A percentile compares a stretch with the other conserved stretches of the same genome.
These are phyloP conservation scores for Plemyria rubiginata DNA, from an alignment of 2,888 invertebrate genomes.

Conservation along the genomic window DNA sequence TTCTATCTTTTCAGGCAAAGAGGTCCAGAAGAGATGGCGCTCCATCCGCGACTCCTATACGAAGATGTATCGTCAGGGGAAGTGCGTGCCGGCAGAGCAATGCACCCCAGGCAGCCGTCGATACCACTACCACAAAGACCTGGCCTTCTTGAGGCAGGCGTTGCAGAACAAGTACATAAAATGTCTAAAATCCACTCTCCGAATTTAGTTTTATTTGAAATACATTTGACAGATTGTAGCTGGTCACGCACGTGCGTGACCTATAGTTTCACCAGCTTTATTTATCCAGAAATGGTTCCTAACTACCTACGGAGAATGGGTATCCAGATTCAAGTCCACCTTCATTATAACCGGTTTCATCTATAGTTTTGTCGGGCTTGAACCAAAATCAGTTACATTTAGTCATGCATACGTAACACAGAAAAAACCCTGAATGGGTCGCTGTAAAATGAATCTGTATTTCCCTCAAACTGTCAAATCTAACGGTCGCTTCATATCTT, in stretches of 20 bases:
- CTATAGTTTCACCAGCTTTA: too few species aligned
- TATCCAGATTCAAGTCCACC: too few species aligned
- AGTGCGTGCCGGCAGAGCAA: slow-evolving; percentile 70
- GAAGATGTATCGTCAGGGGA: slow-evolving; percentile 77
- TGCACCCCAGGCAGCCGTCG: slow-evolving; percentile 68
- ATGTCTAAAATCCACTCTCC: neutral
- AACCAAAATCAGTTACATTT: too few species aligned
- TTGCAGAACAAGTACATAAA: slow-evolving; percentile 72
- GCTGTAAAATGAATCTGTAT: neutral
- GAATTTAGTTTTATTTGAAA: neutral
- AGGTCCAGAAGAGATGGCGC: slow-evolving; percentile 80
- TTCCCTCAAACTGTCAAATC: neutral
- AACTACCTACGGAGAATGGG: too few species aligned
- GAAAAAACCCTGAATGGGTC: neutral
- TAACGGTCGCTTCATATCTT: neutral
- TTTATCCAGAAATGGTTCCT: too few species aligned
- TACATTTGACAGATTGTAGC: neutral
- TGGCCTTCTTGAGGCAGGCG: slow-evolving; percentile 71
- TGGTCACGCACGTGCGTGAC: too few species aligned
- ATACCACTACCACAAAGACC: slow-evolving; percentile 73
- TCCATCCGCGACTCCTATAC: slow-evolving; percentile 80
- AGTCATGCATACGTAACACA: neutral
- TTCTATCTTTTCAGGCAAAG: slow-evolving; percentile 65
- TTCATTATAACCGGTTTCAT: too few species aligned
- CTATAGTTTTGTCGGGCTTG: too few species aligned